Percentiles rank a stretch among this genome's conserved stretches.
Conservation (phyloP, 2,113 vertebrate species). For the Poeciliopsis retropinna region DNA sequence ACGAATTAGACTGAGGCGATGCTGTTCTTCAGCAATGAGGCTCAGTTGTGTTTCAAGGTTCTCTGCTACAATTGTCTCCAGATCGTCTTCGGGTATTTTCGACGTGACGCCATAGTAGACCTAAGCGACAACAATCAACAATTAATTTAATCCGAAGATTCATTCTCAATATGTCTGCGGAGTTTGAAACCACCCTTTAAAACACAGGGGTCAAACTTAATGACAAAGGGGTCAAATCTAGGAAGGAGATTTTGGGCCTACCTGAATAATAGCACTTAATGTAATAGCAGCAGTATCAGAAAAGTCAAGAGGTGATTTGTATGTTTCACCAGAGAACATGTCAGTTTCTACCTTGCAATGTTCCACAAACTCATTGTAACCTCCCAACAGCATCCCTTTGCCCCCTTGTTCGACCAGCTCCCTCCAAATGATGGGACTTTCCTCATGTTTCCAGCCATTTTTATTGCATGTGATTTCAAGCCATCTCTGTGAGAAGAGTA, state of each 20-base stretch:
- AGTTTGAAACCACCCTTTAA: no score
- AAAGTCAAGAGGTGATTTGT: background rate
- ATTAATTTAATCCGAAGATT: no score
- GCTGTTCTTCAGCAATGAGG: conserved; percentile 78
- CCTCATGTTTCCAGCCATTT: conserved; percentile 86
- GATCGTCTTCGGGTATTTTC: conserved; percentile 78
- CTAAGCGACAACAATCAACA: conserved; percentile 63
- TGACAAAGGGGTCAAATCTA: no score
- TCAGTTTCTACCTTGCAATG: conserved; percentile 84
- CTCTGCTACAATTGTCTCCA: conserved; percentile 84
- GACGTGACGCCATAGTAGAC: conserved; percentile 85
- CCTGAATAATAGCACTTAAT: background rate
- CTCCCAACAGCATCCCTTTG: conserved; percentile 88
- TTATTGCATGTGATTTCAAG: conserved; percentile 79
- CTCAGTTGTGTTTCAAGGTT: conserved; percentile 77
- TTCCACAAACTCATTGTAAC: conserved; percentile 88
- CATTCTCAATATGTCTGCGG: no score
- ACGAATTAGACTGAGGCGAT: conserved; percentile 56
- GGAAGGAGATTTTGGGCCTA: background rate
- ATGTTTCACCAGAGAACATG: background rate
- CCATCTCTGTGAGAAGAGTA: conserved; percentile 82
- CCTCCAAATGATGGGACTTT: conserved; percentile 92
- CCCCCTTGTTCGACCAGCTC: conserved; percentile 89
- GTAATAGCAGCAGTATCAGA: no score
- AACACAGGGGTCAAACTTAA: no score